Evolutionary conservation across 2,113 vertebrate species (phyloP).

Genomic region (Pseudopipra pipra): DNA sequence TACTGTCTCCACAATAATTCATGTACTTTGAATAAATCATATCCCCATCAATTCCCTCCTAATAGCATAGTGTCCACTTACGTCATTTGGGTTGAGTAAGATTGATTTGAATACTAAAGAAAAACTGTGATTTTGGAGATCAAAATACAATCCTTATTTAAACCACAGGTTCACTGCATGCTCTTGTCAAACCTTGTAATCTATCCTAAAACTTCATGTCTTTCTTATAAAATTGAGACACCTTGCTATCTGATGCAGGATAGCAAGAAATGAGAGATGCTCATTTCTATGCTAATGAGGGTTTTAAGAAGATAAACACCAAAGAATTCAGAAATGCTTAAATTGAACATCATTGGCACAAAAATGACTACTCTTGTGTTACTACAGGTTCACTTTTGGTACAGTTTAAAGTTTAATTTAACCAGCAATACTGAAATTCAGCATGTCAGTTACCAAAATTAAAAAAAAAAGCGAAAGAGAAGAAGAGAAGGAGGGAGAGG

Average conservation of each 20-base stretch:
- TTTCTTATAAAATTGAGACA: conserved; percentile 7
- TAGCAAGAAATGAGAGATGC: not conserved
- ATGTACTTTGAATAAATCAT: not conserved
- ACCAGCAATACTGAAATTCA: not conserved
- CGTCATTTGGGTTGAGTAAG: not conserved
- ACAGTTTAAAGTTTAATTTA: conserved; percentile 9
- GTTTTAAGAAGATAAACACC: not conserved
- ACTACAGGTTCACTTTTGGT: not conserved
- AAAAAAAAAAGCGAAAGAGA: not conserved
- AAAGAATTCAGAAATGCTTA: not conserved
- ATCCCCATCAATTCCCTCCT: not conserved
- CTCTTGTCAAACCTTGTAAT: conserved; percentile 15
- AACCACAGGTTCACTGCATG: not conserved
- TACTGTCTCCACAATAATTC: not conserved
- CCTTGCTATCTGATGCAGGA: not conserved
- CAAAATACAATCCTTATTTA: not conserved
- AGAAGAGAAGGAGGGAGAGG: not conserved
- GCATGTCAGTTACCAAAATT: not conserved
- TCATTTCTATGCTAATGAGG: conserved; percentile 46
- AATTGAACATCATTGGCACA: not conserved
- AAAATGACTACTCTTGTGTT: not conserved
- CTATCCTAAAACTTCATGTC: not conserved
- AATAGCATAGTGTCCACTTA: not conserved
- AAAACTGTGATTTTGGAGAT: not conserved
- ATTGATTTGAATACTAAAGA: not conserved